Evolutionary conservation across 2,797 vertebrate genomes (phyloP).

Genomic region (Chrysolophus pictus): DNA sequence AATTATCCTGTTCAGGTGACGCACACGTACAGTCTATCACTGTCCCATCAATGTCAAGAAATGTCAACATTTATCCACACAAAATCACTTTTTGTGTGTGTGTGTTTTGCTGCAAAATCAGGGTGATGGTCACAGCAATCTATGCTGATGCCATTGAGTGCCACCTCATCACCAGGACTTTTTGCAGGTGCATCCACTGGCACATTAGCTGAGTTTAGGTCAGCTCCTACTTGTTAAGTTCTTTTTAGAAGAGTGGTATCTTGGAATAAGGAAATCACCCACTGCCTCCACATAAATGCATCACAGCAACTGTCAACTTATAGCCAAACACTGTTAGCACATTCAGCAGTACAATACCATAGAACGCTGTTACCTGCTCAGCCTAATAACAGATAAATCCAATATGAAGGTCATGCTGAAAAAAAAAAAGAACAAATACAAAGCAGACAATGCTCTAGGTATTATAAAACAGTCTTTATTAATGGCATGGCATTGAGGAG

Average conservation of each 20-base stretch:
- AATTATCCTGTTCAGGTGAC: not conserved
- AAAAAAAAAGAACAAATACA: not conserved
- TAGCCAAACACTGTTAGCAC: fast-evolving
- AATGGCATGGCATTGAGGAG: not conserved
- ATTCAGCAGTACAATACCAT: not conserved
- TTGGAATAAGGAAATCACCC: not conserved
- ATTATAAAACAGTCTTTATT: slow-evolving; percentile 31
- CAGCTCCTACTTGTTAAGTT: not conserved
- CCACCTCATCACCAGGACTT: not conserved
- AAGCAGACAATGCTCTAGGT: not conserved
- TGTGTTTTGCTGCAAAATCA: not conserved
- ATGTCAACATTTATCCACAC: not conserved
- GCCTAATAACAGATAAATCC: not conserved
- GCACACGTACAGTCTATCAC: not conserved
- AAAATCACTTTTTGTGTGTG: not conserved
- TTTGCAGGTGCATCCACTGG: not conserved
- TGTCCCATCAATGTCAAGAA: not conserved
- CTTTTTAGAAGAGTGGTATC: not conserved
- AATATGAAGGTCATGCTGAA: not conserved
- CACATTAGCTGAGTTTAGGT: not conserved
- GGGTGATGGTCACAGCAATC: not conserved
- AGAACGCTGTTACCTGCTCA: not conserved
- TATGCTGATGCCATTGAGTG: not conserved
- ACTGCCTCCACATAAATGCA: fast-evolving
- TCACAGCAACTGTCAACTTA: not conserved